These are phyloP conservation scores for Drosophila eugracilis DNA, from an alignment of 1,140 invertebrate species.

Conservation along the genomic window DNA sequence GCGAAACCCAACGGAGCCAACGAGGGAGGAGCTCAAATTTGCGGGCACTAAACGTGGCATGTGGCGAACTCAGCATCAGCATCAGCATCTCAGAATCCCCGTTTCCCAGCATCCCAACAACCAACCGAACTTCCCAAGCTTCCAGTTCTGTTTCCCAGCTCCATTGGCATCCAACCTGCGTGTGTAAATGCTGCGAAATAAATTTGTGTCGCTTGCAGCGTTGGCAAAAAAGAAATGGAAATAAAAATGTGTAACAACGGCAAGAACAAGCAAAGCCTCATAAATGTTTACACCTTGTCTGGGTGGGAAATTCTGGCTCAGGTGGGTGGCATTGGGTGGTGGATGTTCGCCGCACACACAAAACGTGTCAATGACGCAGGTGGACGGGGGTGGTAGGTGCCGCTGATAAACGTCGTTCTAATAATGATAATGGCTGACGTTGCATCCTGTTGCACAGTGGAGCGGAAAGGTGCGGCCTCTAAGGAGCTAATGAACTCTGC, in stretches of 20 bases:
- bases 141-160: background rate
- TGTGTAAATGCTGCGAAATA: conserved; percentile 78
- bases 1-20: conserved; percentile 26
- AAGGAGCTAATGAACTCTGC: conserved; percentile 36
- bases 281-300: conserved; percentile 80
- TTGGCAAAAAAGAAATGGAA: conserved; percentile 46
- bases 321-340: background rate
- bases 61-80: conserved; percentile 51
- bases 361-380: conserved; percentile 74
- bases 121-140: background rate
- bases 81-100: conserved; percentile 16
- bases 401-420: conserved; percentile 64
- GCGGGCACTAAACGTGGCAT: conserved; percentile 77
- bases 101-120: conserved; percentile 15
- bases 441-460: conserved; percentile 62
- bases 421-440: conserved; percentile 75
- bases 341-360: conserved; percentile 26
- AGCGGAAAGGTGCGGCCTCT: conserved; percentile 22
- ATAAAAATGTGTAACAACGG: conserved; percentile 49
- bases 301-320: conserved; percentile 37
- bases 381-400: conserved; percentile 6
- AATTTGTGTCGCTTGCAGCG: conserved; percentile 77
- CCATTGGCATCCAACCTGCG: conserved; percentile 37
- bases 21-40: conserved; percentile 65
- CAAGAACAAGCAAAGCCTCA: conserved; percentile 58